Percentiles rank a stretch among this genome's conserved stretches.
Evolutionary conservation across 2,888 invertebrate species (phyloP).

Genomic region (Lutraria lutraria): DNA sequence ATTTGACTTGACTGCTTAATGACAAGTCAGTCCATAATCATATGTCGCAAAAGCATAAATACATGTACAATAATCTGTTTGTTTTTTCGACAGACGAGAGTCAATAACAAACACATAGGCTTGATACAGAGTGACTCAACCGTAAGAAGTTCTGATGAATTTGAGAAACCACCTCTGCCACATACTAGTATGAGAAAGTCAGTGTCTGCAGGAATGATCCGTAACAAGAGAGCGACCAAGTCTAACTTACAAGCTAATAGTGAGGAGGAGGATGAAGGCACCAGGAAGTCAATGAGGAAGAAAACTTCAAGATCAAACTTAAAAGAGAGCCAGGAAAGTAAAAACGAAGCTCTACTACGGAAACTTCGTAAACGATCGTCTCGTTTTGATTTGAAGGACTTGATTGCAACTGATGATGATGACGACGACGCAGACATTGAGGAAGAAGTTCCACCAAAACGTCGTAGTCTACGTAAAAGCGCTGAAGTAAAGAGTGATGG

Average conservation of each 20-base stretch:
- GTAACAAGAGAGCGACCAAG: conserved; percentile 19
- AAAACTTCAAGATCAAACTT: conserved; percentile 53
- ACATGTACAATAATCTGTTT: background rate
- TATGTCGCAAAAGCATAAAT: background rate
- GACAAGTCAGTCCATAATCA: too few species aligned
- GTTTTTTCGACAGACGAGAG: background rate
- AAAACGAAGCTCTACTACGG: conserved; percentile 32
- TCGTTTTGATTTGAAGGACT: conserved; percentile 26
- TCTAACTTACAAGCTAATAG: background rate
- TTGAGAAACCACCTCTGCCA: conserved; percentile 63
- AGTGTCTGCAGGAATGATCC: conserved; percentile 49
- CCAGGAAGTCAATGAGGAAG: conserved; percentile 30
- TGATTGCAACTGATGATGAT: background rate
- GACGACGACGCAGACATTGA: background rate
- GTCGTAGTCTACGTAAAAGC: conserved; percentile 22
- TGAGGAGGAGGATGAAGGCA: conserved; percentile 22
- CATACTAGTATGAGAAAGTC: conserved; percentile 40
- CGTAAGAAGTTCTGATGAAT: conserved; percentile 71
- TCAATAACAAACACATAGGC: background rate
- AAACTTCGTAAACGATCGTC: conserved; percentile 46
- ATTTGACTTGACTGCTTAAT: too few species aligned
- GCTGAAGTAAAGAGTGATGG: background rate
- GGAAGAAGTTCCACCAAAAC: conserved; percentile 13
- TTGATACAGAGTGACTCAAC: conserved; percentile 39
- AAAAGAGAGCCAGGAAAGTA: conserved; percentile 2